phyloP scores from a whole-genome alignment of 1,140 invertebrate species.

The Phenacoccus solenopsis region DNA sequence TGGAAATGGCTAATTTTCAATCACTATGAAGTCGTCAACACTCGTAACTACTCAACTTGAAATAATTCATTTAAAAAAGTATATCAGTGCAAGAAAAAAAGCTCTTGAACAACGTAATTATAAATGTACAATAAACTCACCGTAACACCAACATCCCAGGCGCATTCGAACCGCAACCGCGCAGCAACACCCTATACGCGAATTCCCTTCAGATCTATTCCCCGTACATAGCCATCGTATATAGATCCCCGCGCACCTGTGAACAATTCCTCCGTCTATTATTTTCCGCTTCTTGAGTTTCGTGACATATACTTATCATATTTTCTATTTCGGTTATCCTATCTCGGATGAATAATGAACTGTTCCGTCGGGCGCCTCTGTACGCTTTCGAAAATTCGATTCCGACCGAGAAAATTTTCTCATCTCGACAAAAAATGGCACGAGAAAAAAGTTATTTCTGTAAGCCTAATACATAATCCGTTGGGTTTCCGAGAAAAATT shows the following conservation, averaged over 20 bases:
- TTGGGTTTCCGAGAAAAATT: neutral
- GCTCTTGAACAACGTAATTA: too few relatives aligned
- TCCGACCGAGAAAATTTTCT: neutral
- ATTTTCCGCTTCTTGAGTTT: slow-evolving; percentile 16
- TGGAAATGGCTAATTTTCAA: too few relatives aligned
- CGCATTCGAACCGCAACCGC: neutral
- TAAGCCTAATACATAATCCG: neutral
- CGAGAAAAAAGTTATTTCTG: slow-evolving; percentile 7
- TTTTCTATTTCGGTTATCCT: slow-evolving; percentile 18
- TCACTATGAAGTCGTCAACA: too few relatives aligned
- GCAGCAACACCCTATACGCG: neutral
- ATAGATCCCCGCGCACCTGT: neutral
- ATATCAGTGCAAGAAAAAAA: too few relatives aligned
- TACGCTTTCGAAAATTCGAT: slow-evolving; percentile 11
- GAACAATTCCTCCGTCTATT: slow-evolving; percentile 11
- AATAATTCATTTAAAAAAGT: too few relatives aligned
- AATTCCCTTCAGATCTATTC: slow-evolving; percentile 1
- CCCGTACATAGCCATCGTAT: neutral
- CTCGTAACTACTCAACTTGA: too few relatives aligned
- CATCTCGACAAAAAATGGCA: neutral
- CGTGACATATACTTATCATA: slow-evolving; percentile 18
- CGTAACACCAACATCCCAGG: too few relatives aligned
- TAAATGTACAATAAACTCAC: too few relatives aligned
- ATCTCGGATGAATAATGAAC: slow-evolving; percentile 14
- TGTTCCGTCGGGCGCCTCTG: slow-evolving; percentile 15